Base-by-base conservation (phyloP, 2,888 invertebrate genomes). In the Eupithecia insigniata region DNA sequence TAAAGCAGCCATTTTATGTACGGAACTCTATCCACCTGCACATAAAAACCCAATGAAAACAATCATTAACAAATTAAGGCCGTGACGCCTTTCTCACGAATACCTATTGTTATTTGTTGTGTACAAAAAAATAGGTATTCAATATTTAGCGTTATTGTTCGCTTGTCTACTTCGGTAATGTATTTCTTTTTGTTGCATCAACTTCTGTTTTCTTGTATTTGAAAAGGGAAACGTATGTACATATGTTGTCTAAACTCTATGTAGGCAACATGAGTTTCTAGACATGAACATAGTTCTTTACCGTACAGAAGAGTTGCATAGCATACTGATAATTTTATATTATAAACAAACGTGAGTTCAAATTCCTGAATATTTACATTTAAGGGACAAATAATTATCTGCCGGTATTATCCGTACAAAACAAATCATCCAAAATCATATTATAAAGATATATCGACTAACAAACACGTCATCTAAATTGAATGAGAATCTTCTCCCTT, bases 11-110 rank as follows among this genome's bases (percentile, higher is more conserved):
- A n/a, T n/a, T n/a, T n/a, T n/a, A 1, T n/a, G 22, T 14, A 39
- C 39, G 67, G 74, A 71, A 72, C 74, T 65, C 71, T 73, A 74
- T 72, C 30, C 60, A 64, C 70, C 69, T 61, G 73, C n/a, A 73
- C 67, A 64, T 69, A 65, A 78, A 68, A 75, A 71, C 78, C 66
- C 77, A 74, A 75, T 76, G 74, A 74, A 72, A 74, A 77, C 79
- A 74, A 75, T 74, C 69, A 76, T 74, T 65, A 74, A 18, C 74
- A 60, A 74, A 74, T 75, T 76, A 77, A 76, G 76, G 76, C 61
- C 79, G 67, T 66, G 71, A 67, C 67, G 51, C 32, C 72, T 76
- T 73, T 79, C 79, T 67, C 79, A 77, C 79, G 77, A 67, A 70
- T 32, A 36, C 14, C 78, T 71, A 77, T 77, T 79, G 76, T 79